Conservation (phyloP, 2,113 vertebrate genomes). For the Egretta garzetta region DNA sequence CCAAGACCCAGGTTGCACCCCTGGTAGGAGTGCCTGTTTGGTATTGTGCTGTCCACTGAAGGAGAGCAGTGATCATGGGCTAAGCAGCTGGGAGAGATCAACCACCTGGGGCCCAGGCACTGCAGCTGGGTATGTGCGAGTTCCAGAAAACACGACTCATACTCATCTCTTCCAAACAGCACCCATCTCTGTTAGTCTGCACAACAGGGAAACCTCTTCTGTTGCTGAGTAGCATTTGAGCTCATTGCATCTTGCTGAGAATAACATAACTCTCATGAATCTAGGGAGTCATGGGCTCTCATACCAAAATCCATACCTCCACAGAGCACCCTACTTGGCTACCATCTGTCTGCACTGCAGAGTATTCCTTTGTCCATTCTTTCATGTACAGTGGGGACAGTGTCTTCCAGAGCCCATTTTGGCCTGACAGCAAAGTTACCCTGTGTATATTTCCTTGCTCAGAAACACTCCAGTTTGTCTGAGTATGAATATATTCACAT, state of each 20-base stretch:
- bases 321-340: neutral
- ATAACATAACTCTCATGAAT: neutral
- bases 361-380: neutral
- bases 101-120: neutral
- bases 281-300: neutral
- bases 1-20: neutral
- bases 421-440: neutral
- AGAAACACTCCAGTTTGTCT: neutral
- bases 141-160: neutral
- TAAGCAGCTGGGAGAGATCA: neutral
- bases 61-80: neutral
- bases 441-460: neutral
- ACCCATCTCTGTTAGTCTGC: neutral
- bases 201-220: neutral
- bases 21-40: neutral
- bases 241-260: neutral
- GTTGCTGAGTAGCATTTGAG: neutral
- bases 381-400: neutral
- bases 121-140: neutral
- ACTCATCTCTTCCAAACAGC: neutral
- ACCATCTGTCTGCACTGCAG: neutral
- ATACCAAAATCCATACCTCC: neutral
- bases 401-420: neutral
- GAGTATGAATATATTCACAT: neutral
- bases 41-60: neutral